These are phyloP conservation scores for Agrenia bidenticulata DNA, from an alignment of 2,888 invertebrate species.

Conservation along the genomic window DNA sequence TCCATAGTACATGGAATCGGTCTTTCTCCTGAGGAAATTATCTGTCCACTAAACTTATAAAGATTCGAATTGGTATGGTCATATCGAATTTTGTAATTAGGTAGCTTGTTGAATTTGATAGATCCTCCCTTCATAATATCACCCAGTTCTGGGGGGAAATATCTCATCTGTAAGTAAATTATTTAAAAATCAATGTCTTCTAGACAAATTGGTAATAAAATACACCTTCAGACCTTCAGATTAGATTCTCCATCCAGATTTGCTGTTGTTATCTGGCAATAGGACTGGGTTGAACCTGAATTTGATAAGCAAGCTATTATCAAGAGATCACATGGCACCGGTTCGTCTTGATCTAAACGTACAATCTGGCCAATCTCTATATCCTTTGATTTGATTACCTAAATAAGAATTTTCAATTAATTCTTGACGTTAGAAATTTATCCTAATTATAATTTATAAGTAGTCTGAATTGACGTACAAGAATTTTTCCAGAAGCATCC, in stretches of 20 bases:
- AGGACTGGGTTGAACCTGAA: constrained; percentile 58
- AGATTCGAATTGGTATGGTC: constrained; percentile 27
- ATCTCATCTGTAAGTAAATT: not conserved
- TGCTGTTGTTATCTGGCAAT: constrained; percentile 76
- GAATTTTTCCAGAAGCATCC: constrained; percentile 6
- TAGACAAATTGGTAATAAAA: not conserved
- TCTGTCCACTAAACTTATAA: constrained; percentile 25
- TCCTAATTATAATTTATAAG: too few species aligned
- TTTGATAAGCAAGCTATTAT: constrained; percentile 68
- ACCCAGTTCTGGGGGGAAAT: not conserved
- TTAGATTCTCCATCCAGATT: constrained; percentile 82
- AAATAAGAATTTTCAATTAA: constrained; percentile 46
- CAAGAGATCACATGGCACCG: constrained; percentile 78
- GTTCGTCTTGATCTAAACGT: constrained; percentile 68
- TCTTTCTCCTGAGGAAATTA: constrained; percentile 10
- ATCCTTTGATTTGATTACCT: constrained; percentile 62
- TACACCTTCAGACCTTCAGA: constrained; percentile 64
- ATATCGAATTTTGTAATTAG: constrained; percentile 10
- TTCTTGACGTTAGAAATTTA: too few species aligned
- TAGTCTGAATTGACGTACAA: too few species aligned
- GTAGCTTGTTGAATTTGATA: not conserved
- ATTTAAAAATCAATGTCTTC: not conserved
- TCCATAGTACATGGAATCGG: constrained; percentile 60
- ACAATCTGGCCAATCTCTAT: constrained; percentile 76
- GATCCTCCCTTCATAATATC: not conserved